Evolutionary conservation across 1,140 invertebrate species (phyloP).

Genomic region (Nixonia krombeini): DNA sequence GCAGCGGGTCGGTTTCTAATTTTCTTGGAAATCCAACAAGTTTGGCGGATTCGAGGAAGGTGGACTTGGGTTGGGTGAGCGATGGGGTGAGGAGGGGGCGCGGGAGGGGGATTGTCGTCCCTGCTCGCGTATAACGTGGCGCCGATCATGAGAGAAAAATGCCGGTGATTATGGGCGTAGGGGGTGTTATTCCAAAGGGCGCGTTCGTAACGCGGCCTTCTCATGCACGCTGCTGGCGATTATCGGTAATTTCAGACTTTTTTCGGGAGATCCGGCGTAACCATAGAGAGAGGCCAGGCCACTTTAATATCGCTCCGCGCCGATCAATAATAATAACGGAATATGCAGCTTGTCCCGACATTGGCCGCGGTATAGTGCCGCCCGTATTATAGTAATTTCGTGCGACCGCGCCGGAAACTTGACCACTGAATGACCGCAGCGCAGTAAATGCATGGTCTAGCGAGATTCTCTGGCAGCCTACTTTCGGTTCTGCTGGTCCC

Average conservation of each 20-base stretch:
- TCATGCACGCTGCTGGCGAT: constrained; percentile 51
- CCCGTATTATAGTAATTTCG: constrained; percentile 70
- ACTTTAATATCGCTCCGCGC: constrained; percentile 63
- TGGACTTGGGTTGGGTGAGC: neutral
- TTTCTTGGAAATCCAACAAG: neutral
- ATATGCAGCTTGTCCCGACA: constrained; percentile 59
- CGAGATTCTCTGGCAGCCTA: constrained; percentile 14
- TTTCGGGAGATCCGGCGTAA: constrained; percentile 63
- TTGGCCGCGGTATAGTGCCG: constrained; percentile 38
- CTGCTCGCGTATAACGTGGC: constrained; percentile 14
- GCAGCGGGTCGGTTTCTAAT: neutral
- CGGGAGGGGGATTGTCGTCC: neutral
- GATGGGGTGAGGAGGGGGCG: neutral
- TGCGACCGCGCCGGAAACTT: constrained; percentile 34
- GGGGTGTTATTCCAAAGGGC: constrained; percentile 51
- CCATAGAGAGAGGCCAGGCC: constrained; percentile 60
- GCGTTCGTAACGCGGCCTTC: constrained; percentile 37
- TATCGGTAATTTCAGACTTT: constrained; percentile 69
- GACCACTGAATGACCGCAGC: constrained; percentile 39
- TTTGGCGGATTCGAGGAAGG: neutral
- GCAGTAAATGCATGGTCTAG: constrained; percentile 30
- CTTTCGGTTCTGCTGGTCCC: constrained; percentile 5
- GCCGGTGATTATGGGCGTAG: constrained; percentile 45
- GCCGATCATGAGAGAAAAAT: constrained; percentile 39
- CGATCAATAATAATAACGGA: constrained; percentile 70